Evolutionary conservation across 1,140 invertebrate species (phyloP), one percentile per base, ranked within the genome.

Genomic region (Pantala flavescens): DNA sequence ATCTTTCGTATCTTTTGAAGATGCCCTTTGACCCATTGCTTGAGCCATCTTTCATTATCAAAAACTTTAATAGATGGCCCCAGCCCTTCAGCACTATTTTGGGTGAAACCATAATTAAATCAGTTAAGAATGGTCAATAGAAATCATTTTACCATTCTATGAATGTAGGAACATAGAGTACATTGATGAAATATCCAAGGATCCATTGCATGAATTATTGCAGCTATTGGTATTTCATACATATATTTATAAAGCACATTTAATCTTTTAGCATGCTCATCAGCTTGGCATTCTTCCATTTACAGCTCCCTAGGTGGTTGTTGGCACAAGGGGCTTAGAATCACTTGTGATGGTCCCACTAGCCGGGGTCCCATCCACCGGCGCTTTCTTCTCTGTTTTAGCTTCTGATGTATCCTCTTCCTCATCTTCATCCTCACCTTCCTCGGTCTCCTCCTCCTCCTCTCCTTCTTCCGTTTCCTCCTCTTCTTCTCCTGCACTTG

Each of bases 91-190:
- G 49, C 49, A 63, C 49, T 63, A 63, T 63, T 63, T 63, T 21
- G n/a, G 49, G 5, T 14, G 49, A 63, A 63, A 63, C 49, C 49
- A 63, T 63, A 63, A 63, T 63, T 16, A 63, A 63, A 63, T 63
- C 2, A 63, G 12, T 63, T 63, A 12, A 63, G 49, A 63, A 63
- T 63, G 49, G 49, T 21, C 49, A 63, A 63, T 63, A 21, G n/a
- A 63, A 63, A 63, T 63, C 49, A 63, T 63, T 16, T 7, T 63
- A 63, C 49, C 49, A 63, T 63, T 21, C 49, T 12, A 63, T 63
- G n/a, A 63, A 12, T 63, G 49, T 63, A 63, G 49, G 49, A 63
- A 63, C 49, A 63, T 63, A 63, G 49, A 63, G 49, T 63, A 63
- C 49, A 63, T 63, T 63, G 49, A 63, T 21, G n/a, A 63, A 19